Conservation (phyloP, 2,113 vertebrate genomes). For the Connochaetes taurinus region DNA sequence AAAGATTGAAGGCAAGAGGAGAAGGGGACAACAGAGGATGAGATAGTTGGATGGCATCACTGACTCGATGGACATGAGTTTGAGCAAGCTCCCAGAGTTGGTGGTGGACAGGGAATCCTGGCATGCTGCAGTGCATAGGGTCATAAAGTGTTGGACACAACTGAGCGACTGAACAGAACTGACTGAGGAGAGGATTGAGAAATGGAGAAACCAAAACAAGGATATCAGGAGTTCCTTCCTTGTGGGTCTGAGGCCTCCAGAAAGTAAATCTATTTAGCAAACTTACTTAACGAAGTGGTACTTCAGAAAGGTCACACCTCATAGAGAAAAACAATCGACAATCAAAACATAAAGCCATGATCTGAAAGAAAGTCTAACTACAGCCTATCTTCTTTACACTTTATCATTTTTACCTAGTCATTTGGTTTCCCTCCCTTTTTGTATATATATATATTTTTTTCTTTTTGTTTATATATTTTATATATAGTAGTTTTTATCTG, state of each 20-base stretch:
- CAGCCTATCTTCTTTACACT: neutral
- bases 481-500: neutral
- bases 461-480: neutral
- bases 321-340: neutral
- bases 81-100: neutral
- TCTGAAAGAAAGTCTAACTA: neutral
- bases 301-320: neutral
- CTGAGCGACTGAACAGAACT: neutral
- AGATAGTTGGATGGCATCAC: neutral
- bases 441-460: neutral
- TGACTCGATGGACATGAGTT: neutral
- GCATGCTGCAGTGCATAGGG: neutral
- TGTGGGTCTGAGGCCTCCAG: neutral
- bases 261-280: neutral
- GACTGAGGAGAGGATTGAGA: neutral
- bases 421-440: neutral
- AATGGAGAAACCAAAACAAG: neutral
- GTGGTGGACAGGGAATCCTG: neutral
- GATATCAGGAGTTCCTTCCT: neutral
- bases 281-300: neutral
- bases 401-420: neutral
- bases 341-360: neutral
- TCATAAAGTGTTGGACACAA: neutral
- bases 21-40: neutral
- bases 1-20: neutral